phyloP scores from a whole-genome alignment of 2,797 vertebrate genomes.

The Mycteria americana region DNA sequence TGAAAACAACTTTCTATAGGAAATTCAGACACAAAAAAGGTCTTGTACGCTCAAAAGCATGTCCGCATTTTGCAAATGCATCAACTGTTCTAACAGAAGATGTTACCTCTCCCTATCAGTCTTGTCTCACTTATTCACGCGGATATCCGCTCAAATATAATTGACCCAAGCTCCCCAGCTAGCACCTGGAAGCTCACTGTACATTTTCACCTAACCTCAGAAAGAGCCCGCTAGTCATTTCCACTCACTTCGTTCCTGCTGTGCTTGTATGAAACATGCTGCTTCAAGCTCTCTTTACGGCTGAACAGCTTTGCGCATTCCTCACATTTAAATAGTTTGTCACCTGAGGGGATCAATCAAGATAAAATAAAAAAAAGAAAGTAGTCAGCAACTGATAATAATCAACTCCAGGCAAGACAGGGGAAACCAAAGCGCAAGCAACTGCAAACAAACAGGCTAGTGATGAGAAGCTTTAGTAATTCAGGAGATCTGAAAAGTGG shows the following conservation, averaged over 20 bases:
- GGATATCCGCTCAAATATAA: background rate
- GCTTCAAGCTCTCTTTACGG: slow-evolving; percentile 97
- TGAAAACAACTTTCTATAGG: background rate
- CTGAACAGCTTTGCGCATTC: slow-evolving; percentile 98
- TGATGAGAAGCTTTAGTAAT: background rate
- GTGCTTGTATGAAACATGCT: slow-evolving; percentile 99
- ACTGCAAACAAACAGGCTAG: background rate
- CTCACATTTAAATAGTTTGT: slow-evolving; percentile 97
- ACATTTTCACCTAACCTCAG: background rate
- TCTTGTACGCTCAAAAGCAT: background rate
- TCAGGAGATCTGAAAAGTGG: background rate
- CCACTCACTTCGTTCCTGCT: slow-evolving; percentile 88
- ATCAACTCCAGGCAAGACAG: background rate
- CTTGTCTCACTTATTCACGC: background rate
- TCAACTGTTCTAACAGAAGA: background rate
- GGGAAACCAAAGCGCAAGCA: background rate
- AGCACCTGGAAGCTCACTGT: background rate
- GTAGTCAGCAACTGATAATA: background rate
- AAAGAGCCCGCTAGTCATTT: background rate
- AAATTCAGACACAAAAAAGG: background rate
- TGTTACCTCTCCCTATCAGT: background rate
- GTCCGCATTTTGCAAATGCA: background rate
- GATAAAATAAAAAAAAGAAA: background rate
- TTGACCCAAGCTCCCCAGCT: background rate
- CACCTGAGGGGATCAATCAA: slow-evolving; percentile 78